Base-by-base conservation (phyloP, 2,888 invertebrate species). In the Idaea biselata region DNA sequence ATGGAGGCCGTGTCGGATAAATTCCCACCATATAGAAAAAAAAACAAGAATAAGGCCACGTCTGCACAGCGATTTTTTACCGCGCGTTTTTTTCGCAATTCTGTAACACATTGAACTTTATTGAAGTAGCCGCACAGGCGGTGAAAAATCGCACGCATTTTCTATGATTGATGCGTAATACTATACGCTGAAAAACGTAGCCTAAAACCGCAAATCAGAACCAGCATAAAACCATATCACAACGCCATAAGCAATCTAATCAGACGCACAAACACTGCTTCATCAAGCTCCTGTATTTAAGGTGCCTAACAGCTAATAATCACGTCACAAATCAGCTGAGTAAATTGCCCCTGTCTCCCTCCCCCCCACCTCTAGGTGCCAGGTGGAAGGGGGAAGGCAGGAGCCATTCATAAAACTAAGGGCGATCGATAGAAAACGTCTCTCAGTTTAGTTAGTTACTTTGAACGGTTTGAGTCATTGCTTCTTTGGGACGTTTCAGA, bases 391-490 rank as follows among this genome's bases (percentile, higher is more conserved):
- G 75, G 72, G 70, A 72, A 63, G 73, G 71, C 78, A 81, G 72
- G 78, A 76, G 80, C 88, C 91, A 91, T 91, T 91, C 90, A 90
- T 89, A 89, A 89, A 89, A 89, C 85, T 85, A 79, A 83, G 79
- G 71, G 68, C 81, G 89, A 89, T 91, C 91, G 87, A 91, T 91
- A 90, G 78, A 76, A 79, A 81, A 78, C 79, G 78, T 78, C 79
- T 77, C 44, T 44, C 44, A 44, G 44, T 14, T 8, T 14, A 44
- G 44, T 44, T 44, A 44, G 14, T 44, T 44, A 44, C 44, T 44
- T 14, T 14, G 44, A 44, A 44, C 44, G 11, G 44, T 44, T 44
- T 44, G 44, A 44, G 14, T 14, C 44, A 44, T 44, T 44, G 14
- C 44, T 7, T 8, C 44, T 44, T 0, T 8, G 1, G 14, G 44